Evolutionary conservation across 2,888 invertebrate genomes (phyloP).

Genomic region (Sinohyriopsis cumingii): DNA sequence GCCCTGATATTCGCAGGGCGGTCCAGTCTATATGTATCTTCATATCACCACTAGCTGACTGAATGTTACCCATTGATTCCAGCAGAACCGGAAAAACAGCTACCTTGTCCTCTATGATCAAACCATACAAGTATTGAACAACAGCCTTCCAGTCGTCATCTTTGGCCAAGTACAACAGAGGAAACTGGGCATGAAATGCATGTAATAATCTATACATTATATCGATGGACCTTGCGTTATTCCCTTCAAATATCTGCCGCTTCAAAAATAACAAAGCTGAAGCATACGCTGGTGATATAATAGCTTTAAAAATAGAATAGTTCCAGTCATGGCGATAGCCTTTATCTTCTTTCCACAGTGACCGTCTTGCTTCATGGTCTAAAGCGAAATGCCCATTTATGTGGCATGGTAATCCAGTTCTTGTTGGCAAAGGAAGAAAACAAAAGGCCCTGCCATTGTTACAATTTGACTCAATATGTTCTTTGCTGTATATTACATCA

Average conservation of each 20-base stretch:
- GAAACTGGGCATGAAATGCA: slow-evolving; percentile 11
- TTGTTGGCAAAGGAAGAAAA: slow-evolving; percentile 52
- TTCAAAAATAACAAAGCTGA: slow-evolving; percentile 24
- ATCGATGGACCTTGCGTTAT: neutral
- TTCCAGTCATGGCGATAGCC: slow-evolving; percentile 55
- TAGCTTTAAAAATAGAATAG: slow-evolving; percentile 36
- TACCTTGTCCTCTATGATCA: slow-evolving; percentile 1
- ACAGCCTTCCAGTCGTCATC: slow-evolving; percentile 19
- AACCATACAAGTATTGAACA: slow-evolving; percentile 2
- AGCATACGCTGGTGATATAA: slow-evolving; percentile 57
- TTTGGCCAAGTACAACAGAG: slow-evolving; percentile 5
- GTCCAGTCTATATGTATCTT: neutral
- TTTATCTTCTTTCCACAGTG: slow-evolving; percentile 32
- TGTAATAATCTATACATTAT: neutral
- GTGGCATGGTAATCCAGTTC: slow-evolving; percentile 50
- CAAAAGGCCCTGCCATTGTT: slow-evolving; percentile 38
- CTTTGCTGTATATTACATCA: too few relatives aligned
- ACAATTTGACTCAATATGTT: neutral
- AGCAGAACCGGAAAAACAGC: neutral
- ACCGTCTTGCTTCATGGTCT: slow-evolving; percentile 53
- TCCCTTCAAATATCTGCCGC: slow-evolving; percentile 1
- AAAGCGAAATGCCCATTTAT: slow-evolving; percentile 62
- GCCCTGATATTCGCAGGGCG: neutral
- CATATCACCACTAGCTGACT: too few relatives aligned
- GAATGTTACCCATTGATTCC: neutral